Percentiles rank a stretch among this genome's conserved stretches.
Conservation (phyloP, 2,888 invertebrate species). For the Andrena bicolor region DNA sequence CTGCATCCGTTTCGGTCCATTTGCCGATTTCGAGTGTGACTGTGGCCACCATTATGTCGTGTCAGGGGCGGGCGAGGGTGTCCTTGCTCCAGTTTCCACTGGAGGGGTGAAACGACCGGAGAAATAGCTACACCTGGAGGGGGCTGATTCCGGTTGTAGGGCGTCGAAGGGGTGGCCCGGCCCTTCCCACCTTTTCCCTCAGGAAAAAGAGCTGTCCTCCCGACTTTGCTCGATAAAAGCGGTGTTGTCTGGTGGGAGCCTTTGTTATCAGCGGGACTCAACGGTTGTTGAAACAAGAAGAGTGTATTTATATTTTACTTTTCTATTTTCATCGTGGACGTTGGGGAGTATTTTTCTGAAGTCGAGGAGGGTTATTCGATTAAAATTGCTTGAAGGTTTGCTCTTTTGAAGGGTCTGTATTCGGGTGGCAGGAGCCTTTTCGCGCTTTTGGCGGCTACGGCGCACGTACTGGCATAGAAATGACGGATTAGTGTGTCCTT, state of each 20-base stretch:
- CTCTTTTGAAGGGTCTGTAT: not conserved
- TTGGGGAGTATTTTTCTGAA: no score
- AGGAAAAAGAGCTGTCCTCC: not conserved
- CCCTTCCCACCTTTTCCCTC: conserved; percentile 11
- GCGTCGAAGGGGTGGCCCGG: conserved; percentile 62
- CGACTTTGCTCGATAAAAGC: conserved; percentile 14
- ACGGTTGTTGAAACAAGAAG: not conserved
- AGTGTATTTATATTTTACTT: not conserved
- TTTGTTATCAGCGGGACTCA: not conserved
- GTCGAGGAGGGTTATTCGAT: not conserved
- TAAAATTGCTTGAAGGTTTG: not conserved
- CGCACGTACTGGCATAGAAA: conserved; percentile 47
- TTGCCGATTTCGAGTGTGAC: conserved; percentile 61
- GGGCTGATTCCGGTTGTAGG: conserved; percentile 56
- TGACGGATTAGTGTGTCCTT: conserved; percentile 45
- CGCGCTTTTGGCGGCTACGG: conserved; percentile 4
- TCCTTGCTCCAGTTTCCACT: conserved; percentile 79
- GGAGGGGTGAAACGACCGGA: conserved; percentile 48
- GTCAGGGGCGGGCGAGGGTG: conserved; percentile 62
- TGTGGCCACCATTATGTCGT: conserved; percentile 40
- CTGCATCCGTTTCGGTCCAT: conserved; percentile 71
- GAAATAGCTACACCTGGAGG: conserved; percentile 52
- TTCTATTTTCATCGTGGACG: not conserved
- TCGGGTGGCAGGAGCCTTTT: conserved; percentile 18
- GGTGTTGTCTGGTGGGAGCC: no score